These are phyloP conservation scores for Tragelaphus buxtoni DNA, from an alignment of 2,113 vertebrate genomes.

Conservation along the genomic window DNA sequence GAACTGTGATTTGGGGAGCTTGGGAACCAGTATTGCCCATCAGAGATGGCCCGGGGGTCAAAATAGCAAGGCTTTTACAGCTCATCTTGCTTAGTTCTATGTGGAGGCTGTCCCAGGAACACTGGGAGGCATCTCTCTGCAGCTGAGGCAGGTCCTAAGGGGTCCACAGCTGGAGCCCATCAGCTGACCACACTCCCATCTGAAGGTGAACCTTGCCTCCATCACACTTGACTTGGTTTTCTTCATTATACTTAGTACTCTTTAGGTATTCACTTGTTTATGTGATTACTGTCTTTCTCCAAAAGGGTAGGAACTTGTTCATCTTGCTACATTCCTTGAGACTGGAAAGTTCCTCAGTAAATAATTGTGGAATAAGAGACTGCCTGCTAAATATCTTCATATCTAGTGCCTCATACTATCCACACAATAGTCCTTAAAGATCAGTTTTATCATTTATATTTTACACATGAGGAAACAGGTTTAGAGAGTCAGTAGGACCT, in stretches of 20 bases:
- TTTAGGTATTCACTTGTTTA: too few relatives aligned
- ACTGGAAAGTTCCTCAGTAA: neutral
- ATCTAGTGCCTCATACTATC: neutral
- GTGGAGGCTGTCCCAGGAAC: too few relatives aligned
- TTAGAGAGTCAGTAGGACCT: neutral
- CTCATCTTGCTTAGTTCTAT: too few relatives aligned
- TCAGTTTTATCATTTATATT: neutral
- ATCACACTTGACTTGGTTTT: neutral
- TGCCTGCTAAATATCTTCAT: neutral
- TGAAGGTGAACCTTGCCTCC: neutral
- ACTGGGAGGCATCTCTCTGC: neutral
- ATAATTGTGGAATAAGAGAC: neutral
- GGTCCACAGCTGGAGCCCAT: neutral
- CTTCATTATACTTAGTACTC: neutral
- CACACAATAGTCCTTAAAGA: neutral
- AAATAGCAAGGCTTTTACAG: too few relatives aligned
- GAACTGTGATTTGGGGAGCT: fast-evolving
- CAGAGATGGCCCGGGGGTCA: too few relatives aligned
- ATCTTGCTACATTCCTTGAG: neutral
- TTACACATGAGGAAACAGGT: neutral
- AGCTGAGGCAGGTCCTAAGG: neutral
- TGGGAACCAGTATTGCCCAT: neutral
- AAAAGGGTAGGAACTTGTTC: neutral
- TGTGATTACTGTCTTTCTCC: neutral
- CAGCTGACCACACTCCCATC: neutral